Percentiles rank a stretch among this genome's conserved stretches.
These are phyloP conservation scores for Callosobruchus maculatus DNA, from an alignment of 2,888 invertebrate species.

Conservation along the genomic window DNA sequence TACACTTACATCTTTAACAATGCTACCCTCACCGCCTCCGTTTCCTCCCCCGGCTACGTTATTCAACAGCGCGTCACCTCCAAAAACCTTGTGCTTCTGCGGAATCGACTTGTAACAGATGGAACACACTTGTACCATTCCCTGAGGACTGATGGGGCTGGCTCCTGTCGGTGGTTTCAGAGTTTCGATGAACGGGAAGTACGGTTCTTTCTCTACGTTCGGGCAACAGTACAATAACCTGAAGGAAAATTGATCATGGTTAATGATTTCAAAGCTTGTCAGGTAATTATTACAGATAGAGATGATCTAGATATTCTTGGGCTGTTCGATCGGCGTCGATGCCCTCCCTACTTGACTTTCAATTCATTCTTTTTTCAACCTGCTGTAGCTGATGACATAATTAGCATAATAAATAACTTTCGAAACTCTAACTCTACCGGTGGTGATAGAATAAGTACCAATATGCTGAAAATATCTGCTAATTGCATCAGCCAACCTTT, in stretches of 20 bases:
- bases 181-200: slow-evolving; percentile 83
- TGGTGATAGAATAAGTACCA: too few relatives aligned
- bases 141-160: slow-evolving; percentile 86
- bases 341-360: too few relatives aligned
- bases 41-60: neutral
- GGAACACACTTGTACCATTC: slow-evolving; percentile 85
- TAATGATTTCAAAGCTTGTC: too few relatives aligned
- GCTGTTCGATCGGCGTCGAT: too few relatives aligned
- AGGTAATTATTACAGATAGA: too few relatives aligned
- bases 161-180: slow-evolving; percentile 79
- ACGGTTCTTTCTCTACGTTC: slow-evolving; percentile 82
- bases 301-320: too few relatives aligned
- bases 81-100: slow-evolving; percentile 66
- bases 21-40: neutral
- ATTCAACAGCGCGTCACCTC: slow-evolving; percentile 38
- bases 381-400: too few relatives aligned
- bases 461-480: too few relatives aligned
- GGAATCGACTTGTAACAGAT: slow-evolving; percentile 81
- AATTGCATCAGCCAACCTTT: too few relatives aligned
- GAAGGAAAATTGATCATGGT: neutral
- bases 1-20: neutral
- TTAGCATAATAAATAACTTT: too few relatives aligned
- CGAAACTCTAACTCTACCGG: too few relatives aligned
- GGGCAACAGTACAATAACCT: slow-evolving; percentile 79
- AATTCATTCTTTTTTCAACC: too few relatives aligned